A percentile compares a stretch with the other conserved stretches of the same genome.
Conservation (phyloP, 2,888 invertebrate species). For the Geophilus truncorum region DNA sequence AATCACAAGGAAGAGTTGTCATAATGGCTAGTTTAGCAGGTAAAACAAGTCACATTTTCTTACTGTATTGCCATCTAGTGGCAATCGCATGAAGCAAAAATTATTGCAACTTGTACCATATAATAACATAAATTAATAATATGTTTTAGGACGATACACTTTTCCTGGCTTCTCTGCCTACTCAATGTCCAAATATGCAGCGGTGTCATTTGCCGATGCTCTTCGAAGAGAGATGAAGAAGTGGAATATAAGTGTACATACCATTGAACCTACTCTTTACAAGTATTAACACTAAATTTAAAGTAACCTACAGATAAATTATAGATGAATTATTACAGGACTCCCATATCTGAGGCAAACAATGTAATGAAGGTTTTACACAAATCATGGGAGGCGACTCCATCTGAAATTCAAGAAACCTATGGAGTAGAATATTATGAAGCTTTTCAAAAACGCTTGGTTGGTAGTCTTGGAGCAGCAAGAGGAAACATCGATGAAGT, state of each 20-base stretch:
- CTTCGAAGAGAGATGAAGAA: constrained; percentile 45
- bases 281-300: constrained; percentile 38
- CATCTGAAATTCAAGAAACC: constrained; percentile 42
- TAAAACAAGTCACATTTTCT: constrained; percentile 31
- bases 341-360: constrained; percentile 41
- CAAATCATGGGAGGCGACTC: constrained; percentile 43
- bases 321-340: constrained; percentile 38
- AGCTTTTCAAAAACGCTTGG: constrained; percentile 40
- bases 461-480: constrained; percentile 37
- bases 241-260: constrained; percentile 43
- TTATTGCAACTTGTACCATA: no score
- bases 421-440: constrained; percentile 45
- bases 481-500: constrained; percentile 43
- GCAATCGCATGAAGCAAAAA: no score
- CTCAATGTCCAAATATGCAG: constrained; percentile 45
- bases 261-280: constrained; percentile 45
- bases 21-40: constrained; percentile 46
- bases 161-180: constrained; percentile 45
- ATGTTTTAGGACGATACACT: constrained; percentile 42
- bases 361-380: constrained; percentile 40
- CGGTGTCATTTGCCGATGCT: constrained; percentile 44
- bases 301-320: background rate
- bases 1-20: constrained; percentile 44
- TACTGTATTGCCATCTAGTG: no score
- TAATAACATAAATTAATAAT: background rate